Evolutionary conservation across 1,140 invertebrate species (phyloP).

Genomic region (Bathynomus jamesi): DNA sequence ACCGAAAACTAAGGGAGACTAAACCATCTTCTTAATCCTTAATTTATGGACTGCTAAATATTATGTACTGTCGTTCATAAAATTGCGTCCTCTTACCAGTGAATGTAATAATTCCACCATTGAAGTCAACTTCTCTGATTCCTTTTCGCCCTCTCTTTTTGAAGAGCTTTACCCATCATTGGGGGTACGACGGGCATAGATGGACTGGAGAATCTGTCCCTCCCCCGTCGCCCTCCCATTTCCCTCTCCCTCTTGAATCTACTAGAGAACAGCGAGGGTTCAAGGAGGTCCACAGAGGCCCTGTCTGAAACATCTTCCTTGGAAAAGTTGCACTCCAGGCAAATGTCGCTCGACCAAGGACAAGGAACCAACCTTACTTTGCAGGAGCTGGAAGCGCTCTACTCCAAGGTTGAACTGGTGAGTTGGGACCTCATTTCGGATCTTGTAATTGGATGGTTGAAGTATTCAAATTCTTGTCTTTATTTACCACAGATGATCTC

Average conservation of each 20-base stretch:
- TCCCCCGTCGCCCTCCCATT: constrained; percentile 25
- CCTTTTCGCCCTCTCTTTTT: too few species aligned
- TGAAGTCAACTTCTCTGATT: too few species aligned
- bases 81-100: too few species aligned
- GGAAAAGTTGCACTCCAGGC: constrained; percentile 25
- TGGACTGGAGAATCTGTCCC: constrained; percentile 5
- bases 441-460: too few species aligned
- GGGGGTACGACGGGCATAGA: constrained; percentile 17
- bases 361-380: constrained; percentile 4
- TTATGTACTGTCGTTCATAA: too few species aligned
- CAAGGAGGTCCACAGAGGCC: constrained; percentile 25
- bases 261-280: constrained; percentile 33
- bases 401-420: constrained; percentile 17
- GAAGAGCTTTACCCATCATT: constrained; percentile 23
- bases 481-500: too few species aligned
- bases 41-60: too few species aligned
- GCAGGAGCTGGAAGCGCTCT: constrained; percentile 15
- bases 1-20: too few species aligned
- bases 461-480: too few species aligned
- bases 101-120: too few species aligned
- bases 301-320: constrained; percentile 23
- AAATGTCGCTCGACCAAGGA: constrained; percentile 18
- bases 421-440: too few species aligned
- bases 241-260: constrained; percentile 31
- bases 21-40: too few species aligned